These are phyloP conservation scores for Ochropleura plecta DNA, from an alignment of 2,888 invertebrate species.

Conservation along the genomic window DNA sequence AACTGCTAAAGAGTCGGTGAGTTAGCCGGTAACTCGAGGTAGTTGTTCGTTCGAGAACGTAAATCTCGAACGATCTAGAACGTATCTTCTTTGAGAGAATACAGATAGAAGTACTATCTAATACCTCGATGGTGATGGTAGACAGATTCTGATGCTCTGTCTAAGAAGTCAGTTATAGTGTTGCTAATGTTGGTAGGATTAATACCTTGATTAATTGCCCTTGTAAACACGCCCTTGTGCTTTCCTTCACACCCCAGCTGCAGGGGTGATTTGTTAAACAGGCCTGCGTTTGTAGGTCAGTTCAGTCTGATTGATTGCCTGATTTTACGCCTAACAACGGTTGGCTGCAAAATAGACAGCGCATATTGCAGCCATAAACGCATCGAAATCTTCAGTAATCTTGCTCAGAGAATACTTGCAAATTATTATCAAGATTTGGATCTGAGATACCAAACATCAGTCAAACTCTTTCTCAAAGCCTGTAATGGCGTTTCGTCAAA, in stretches of 20 bases:
- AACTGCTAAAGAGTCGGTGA: neutral
- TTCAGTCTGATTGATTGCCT: conserved; percentile 32
- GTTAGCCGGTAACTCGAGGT: neutral
- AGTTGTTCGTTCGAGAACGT: neutral
- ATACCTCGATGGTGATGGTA: neutral
- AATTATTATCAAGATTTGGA: neutral
- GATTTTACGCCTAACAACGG: conserved; percentile 21
- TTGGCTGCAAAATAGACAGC: conserved; percentile 10
- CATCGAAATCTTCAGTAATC: neutral
- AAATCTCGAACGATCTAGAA: neutral
- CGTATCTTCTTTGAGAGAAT: neutral
- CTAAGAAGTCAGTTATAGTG: neutral
- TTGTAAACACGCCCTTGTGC: conserved; percentile 13
- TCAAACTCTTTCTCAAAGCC: conserved; percentile 2
- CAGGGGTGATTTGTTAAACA: conserved; percentile 47
- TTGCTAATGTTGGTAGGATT: neutral
- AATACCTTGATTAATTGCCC: conserved; percentile 7
- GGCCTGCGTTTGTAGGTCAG: conserved; percentile 36
- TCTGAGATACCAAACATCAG: neutral
- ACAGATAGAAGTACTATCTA: neutral
- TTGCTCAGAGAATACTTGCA: neutral
- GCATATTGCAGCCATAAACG: neutral
- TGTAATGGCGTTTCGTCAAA: conserved; percentile 33
- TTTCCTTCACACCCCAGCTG: conserved; percentile 19
- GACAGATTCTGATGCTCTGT: neutral